phyloP scores from a whole-genome alignment of 2,113 vertebrate species.

The Pteropus alecto region DNA sequence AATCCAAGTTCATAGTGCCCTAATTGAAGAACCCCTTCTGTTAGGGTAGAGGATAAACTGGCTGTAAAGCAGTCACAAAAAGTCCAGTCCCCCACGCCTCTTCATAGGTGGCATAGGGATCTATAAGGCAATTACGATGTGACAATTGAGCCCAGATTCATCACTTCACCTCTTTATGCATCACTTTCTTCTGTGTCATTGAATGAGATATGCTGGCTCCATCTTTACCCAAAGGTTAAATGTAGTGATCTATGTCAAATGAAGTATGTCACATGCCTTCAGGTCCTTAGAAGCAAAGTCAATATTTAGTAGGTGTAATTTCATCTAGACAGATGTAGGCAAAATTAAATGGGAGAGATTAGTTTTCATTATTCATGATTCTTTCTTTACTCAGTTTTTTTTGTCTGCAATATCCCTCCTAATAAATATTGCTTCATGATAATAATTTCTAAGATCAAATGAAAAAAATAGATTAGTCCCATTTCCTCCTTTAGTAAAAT shows the following conservation, averaged over 20 bases:
- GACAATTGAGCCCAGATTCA: slow-evolving; percentile 2
- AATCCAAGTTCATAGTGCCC: not conserved
- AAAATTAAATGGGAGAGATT: slow-evolving; percentile 67
- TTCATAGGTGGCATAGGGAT: not conserved
- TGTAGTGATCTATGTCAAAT: slow-evolving; percentile 62
- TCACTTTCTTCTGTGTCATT: slow-evolving; percentile 20
- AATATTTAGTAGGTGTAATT: slow-evolving; percentile 70
- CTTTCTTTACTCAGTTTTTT: slow-evolving; percentile 35
- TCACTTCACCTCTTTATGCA: slow-evolving; percentile 1
- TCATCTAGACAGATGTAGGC: slow-evolving; percentile 56
- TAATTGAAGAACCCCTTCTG: not conserved
- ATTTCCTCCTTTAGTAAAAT: slow-evolving; percentile 16
- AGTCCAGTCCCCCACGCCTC: not conserved
- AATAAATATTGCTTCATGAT: slow-evolving; percentile 19
- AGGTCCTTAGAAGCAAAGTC: slow-evolving; percentile 59
- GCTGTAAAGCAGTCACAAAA: not conserved
- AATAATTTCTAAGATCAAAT: slow-evolving; percentile 13
- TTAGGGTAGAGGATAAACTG: not conserved
- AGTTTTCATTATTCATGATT: slow-evolving; percentile 71
- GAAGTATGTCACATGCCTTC: slow-evolving; percentile 40
- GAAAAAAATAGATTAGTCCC: not conserved
- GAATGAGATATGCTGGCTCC: slow-evolving; percentile 16
- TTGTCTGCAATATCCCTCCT: not conserved
- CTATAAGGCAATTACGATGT: slow-evolving; percentile 14
- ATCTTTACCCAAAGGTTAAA: slow-evolving; percentile 55